These are phyloP conservation scores for Glyphotaelius pellucidus DNA, from an alignment of 2,888 invertebrate species.

Conservation along the genomic window DNA sequence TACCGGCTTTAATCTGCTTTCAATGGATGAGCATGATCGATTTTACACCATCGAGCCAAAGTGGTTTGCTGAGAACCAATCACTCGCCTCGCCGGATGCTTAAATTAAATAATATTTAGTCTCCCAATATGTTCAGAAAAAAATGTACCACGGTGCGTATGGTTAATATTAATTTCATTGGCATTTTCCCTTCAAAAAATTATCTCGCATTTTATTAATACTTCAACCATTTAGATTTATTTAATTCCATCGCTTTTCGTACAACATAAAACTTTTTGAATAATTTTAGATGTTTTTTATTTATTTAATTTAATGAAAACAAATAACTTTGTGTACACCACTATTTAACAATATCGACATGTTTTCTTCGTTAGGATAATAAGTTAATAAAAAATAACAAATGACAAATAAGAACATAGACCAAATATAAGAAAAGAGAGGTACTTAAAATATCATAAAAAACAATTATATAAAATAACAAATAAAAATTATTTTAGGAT, in stretches of 20 bases:
- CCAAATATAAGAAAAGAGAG: no score
- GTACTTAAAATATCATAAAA: no score
- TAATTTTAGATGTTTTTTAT: no score
- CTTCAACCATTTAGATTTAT: background rate
- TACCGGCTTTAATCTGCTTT: slow-evolving; percentile 2
- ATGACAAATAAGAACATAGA: no score
- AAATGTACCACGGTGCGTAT: background rate
- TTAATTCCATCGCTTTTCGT: background rate
- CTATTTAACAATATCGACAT: no score
- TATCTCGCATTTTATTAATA: background rate
- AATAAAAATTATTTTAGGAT: no score
- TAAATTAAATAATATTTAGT: slow-evolving; percentile 12
- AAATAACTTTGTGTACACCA: no score
- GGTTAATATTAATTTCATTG: background rate
- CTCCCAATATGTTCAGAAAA: background rate
- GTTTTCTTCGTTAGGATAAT: no score
- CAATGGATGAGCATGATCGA: background rate
- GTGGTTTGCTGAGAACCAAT: slow-evolving; percentile 21
- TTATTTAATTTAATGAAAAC: no score
- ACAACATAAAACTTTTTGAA: no score
- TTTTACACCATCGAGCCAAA: background rate
- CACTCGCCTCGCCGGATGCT: slow-evolving; percentile 32
- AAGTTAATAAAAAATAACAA: no score
- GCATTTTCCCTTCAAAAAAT: background rate
- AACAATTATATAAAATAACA: no score